A percentile compares a stretch with the other conserved stretches of the same genome.
phyloP scores from a whole-genome alignment of 2,797 vertebrate genomes.

The Eidolon dupreanum region DNA sequence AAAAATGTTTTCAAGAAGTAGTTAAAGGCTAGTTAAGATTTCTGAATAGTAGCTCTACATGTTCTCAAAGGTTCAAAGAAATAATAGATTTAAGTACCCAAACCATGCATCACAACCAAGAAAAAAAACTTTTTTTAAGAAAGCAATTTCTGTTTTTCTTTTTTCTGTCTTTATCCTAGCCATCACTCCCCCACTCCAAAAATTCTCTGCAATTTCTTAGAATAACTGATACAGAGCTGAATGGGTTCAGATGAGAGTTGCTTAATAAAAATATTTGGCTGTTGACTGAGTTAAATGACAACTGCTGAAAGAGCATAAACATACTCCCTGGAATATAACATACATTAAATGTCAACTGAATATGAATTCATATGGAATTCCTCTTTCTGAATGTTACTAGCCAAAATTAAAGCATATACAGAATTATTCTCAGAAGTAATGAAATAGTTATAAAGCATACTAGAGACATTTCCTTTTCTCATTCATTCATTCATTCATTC shows the following conservation, averaged over 20 bases:
- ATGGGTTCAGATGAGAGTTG: background rate
- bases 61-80: background rate
- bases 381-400: background rate
- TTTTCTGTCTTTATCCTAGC: background rate
- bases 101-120: background rate
- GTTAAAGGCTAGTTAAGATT: background rate
- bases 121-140: background rate
- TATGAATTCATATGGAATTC: background rate
- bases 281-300: background rate
- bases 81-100: background rate
- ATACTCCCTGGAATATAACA: background rate
- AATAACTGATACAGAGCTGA: background rate
- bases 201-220: background rate
- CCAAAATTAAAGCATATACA: background rate
- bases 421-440: background rate
- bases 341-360: background rate
- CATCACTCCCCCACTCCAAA: background rate
- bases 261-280: background rate
- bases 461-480: background rate
- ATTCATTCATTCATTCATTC: background rate
- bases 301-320: background rate
- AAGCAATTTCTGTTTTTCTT: background rate
- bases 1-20: background rate
- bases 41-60: background rate
- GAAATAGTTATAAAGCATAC: background rate